Evolutionary conservation across 2,113 vertebrate genomes (phyloP).

Genomic region (Cricetomys ansorgei): DNA sequence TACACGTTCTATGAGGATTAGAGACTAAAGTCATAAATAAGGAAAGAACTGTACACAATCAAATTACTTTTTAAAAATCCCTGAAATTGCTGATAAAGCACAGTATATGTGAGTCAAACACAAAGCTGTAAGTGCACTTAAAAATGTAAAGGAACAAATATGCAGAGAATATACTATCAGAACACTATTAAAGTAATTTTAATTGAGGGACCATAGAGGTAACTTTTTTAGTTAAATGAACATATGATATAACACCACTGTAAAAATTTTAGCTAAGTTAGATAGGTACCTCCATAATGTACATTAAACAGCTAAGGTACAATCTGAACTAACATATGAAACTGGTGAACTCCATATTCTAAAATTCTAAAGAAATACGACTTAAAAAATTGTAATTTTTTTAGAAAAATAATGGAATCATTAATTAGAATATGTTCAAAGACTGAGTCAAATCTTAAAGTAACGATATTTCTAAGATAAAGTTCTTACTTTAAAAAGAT

Average conservation of each 20-base stretch:
- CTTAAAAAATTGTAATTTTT: slow-evolving; percentile 23
- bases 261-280: slow-evolving; percentile 33
- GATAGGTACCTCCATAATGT: neutral
- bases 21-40: slow-evolving; percentile 17
- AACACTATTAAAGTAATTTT: slow-evolving; percentile 5
- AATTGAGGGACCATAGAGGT: slow-evolving; percentile 20
- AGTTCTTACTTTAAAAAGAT: neutral
- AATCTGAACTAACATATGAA: slow-evolving; percentile 48
- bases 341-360: neutral
- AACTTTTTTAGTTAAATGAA: slow-evolving; percentile 42
- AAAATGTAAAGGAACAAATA: slow-evolving; percentile 37
- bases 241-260: slow-evolving; percentile 1
- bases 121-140: slow-evolving; percentile 36
- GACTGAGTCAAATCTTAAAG: slow-evolving; percentile 61
- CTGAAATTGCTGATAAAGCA: slow-evolving; percentile 28
- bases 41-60: slow-evolving; percentile 27
- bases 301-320: slow-evolving; percentile 29
- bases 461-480: slow-evolving; percentile 47
- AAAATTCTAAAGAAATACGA: slow-evolving; percentile 62
- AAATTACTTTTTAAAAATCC: slow-evolving; percentile 43
- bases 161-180: slow-evolving; percentile 48
- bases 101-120: neutral
- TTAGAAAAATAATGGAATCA: slow-evolving; percentile 66
- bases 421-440: slow-evolving; percentile 63
- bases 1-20: slow-evolving; percentile 37